Evolutionary conservation across 2,797 vertebrate species (phyloP).

Genomic region (Poecile montanus): DNA sequence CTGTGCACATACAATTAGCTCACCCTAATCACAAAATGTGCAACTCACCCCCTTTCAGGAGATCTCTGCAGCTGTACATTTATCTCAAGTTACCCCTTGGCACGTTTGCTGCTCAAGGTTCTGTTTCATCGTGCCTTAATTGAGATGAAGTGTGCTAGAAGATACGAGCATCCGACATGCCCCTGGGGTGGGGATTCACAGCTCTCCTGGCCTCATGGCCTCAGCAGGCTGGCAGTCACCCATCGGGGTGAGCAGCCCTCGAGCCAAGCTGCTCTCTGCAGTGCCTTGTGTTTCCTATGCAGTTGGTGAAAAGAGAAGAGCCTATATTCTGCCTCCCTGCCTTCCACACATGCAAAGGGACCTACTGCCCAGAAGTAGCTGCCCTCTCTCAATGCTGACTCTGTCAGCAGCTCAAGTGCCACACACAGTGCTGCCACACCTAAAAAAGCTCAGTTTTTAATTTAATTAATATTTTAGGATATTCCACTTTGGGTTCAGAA

Average conservation of each 20-base stretch:
- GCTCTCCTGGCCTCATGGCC: accelerated
- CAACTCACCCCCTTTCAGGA: neutral
- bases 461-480: neutral
- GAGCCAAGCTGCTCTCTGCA: neutral
- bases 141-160: neutral
- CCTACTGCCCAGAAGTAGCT: neutral
- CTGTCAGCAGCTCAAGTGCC: neutral
- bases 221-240: accelerated
- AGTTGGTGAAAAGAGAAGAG: neutral
- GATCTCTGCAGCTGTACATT: conserved; percentile 8
- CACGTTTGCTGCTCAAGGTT: neutral
- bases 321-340: neutral
- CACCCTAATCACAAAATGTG: conserved; percentile 25
- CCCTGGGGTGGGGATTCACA: neutral
- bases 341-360: neutral
- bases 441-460: neutral
- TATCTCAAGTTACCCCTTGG: conserved; percentile 17
- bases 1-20: conserved; percentile 21
- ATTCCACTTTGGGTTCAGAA: neutral
- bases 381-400: neutral
- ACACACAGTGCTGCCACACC: neutral
- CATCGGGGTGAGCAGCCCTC: accelerated
- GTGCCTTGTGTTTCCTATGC: neutral
- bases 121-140: neutral
- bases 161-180: accelerated